phyloP scores from a whole-genome alignment of 2,888 invertebrate species.

The Aromia moschata region DNA sequence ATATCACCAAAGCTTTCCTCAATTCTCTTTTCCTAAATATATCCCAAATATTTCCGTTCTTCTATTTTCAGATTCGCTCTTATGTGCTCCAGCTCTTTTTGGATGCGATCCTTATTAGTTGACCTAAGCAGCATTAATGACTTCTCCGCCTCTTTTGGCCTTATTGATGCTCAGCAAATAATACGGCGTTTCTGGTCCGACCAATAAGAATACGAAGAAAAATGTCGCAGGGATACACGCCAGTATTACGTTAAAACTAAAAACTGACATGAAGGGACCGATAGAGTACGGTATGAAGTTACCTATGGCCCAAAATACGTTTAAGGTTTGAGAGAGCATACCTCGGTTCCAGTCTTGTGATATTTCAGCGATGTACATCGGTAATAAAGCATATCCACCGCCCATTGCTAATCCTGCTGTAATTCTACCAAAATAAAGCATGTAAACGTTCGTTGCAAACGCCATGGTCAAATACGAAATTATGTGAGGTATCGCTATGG shows the following conservation, averaged over 20 bases:
- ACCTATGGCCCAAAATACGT: conserved; percentile 75
- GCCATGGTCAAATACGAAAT: conserved; percentile 77
- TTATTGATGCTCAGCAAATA: conserved; percentile 70
- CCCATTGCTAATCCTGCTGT: conserved; percentile 72
- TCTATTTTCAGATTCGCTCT: conserved; percentile 60
- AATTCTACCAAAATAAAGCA: conserved; percentile 61
- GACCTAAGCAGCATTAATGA: conserved; percentile 72
- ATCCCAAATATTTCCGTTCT: conserved; percentile 64
- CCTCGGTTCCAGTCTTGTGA: conserved; percentile 80
- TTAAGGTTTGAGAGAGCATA: conserved; percentile 72
- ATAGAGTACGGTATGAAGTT: conserved; percentile 75
- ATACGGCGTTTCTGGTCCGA: conserved; percentile 84
- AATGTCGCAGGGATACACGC: conserved; percentile 65
- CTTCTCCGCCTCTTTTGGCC: conserved; percentile 66
- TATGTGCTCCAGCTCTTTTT: conserved; percentile 67
- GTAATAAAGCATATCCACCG: conserved; percentile 75
- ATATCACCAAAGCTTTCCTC: conserved; percentile 77
- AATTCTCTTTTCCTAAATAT: conserved; percentile 72
- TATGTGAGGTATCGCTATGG: conserved; percentile 57
- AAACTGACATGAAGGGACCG: conserved; percentile 76
- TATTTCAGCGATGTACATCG: conserved; percentile 88
- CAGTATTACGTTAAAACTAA: conserved; percentile 66
- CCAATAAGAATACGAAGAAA: conserved; percentile 66
- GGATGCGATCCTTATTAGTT: conserved; percentile 43
- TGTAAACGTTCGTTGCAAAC: conserved; percentile 30